These are phyloP conservation scores for Ophion costatus DNA, from an alignment of 2,888 invertebrate genomes.

Conservation along the genomic window DNA sequence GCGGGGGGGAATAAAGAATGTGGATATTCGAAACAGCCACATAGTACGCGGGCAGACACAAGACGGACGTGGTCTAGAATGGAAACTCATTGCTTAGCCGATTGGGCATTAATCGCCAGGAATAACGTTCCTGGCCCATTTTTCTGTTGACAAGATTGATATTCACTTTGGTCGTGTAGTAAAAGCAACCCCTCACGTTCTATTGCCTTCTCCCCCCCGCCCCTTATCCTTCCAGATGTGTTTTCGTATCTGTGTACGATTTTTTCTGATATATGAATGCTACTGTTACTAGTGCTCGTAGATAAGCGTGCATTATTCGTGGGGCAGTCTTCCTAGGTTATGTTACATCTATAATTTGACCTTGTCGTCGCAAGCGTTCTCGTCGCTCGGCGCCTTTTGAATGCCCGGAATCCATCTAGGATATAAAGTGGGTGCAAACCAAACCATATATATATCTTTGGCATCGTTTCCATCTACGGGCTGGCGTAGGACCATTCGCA, in stretches of 20 bases:
- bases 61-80: slow-evolving; percentile 35
- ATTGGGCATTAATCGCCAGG: slow-evolving; percentile 70
- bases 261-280: not conserved
- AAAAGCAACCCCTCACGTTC: slow-evolving; percentile 56
- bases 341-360: not conserved
- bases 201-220: not conserved
- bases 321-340: slow-evolving; percentile 14
- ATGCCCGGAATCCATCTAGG: slow-evolving; percentile 21
- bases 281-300: slow-evolving; percentile 1
- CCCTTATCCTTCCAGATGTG: slow-evolving; percentile 73
- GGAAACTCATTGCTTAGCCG: slow-evolving; percentile 60
- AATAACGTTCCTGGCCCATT: slow-evolving; percentile 67
- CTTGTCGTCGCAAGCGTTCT: not conserved
- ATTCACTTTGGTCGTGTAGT: slow-evolving; percentile 61
- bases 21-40: slow-evolving; percentile 23
- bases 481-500: slow-evolving; percentile 77
- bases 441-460: not conserved
- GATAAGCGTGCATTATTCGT: slow-evolving; percentile 20
- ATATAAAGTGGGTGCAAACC: slow-evolving; percentile 19
- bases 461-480: slow-evolving; percentile 8
- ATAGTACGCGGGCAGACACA: not conserved
- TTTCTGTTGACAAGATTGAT: slow-evolving; percentile 69
- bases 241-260: slow-evolving; percentile 73
- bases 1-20: slow-evolving; percentile 47
- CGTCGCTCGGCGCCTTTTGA: slow-evolving; percentile 9